Evolutionary conservation across 2,797 vertebrate genomes (phyloP).

Genomic region (Tauraco hartlaubi): DNA sequence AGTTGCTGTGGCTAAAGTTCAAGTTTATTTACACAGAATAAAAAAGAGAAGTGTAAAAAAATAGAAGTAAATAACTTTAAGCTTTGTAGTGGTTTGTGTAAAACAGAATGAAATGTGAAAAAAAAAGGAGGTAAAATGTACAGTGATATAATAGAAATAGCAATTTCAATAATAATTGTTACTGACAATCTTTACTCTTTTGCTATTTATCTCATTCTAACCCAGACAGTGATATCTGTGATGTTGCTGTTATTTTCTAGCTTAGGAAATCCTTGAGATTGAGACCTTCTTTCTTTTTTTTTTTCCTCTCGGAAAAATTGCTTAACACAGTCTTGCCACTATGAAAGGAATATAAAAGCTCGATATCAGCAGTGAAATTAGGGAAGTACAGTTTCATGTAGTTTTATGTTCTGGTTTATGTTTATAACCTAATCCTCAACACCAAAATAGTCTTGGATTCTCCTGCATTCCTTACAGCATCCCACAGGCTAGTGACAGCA

Average conservation of each 20-base stretch:
- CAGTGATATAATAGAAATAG: background rate
- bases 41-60: background rate
- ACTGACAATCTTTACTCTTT: background rate
- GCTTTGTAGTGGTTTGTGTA: background rate
- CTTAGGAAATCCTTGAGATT: background rate
- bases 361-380: background rate
- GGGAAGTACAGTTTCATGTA: background rate
- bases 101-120: background rate
- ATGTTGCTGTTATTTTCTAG: background rate
- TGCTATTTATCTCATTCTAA: background rate
- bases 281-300: background rate
- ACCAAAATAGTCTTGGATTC: background rate
- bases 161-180: background rate
- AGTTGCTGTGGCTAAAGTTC: conserved; percentile 27
- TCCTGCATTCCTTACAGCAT: background rate
- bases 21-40: conserved; percentile 26
- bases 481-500: background rate
- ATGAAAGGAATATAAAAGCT: background rate
- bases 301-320: background rate
- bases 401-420: background rate
- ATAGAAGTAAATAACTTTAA: background rate
- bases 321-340: background rate
- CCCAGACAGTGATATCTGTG: background rate
- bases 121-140: background rate
- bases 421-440: background rate